Evolutionary conservation across 2,888 invertebrate species (phyloP).

Genomic region (Ophion ellenae): DNA sequence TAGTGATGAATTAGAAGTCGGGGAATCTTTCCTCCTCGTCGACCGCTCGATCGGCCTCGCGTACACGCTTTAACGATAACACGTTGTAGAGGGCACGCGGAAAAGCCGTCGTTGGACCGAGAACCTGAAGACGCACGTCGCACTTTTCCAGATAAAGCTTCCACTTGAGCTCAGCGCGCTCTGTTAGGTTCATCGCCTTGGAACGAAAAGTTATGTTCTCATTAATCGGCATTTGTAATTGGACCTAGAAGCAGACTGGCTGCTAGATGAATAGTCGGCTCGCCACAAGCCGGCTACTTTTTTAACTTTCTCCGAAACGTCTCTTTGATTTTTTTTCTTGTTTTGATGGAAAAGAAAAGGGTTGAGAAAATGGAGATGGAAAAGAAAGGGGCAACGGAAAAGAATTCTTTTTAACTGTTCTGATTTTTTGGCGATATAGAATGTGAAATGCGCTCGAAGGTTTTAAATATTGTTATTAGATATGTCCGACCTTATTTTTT

Average conservation of each 20-base stretch:
- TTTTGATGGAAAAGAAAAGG: too few relatives aligned
- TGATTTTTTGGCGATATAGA: too few relatives aligned
- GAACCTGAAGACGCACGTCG: slow-evolving; percentile 78
- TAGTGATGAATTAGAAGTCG: slow-evolving; percentile 7
- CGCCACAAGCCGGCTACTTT: too few relatives aligned
- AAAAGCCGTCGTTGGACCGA: slow-evolving; percentile 77
- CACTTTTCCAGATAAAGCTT: slow-evolving; percentile 74
- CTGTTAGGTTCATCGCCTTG: slow-evolving; percentile 74
- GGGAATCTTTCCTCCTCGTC: slow-evolving; percentile 33
- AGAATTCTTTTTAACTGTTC: too few relatives aligned
- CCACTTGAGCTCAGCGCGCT: slow-evolving; percentile 77
- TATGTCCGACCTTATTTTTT: too few relatives aligned
- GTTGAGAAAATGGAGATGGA: too few relatives aligned
- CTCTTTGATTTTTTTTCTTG: too few relatives aligned
- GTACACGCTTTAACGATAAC: slow-evolving; percentile 72
- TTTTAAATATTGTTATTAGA: too few relatives aligned
- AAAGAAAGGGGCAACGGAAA: too few relatives aligned
- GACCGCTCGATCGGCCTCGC: slow-evolving; percentile 54
- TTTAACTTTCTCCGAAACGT: too few relatives aligned
- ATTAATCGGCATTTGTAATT: slow-evolving; percentile 13
- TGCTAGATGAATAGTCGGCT: neutral
- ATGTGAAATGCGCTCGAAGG: too few relatives aligned
- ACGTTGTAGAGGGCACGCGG: slow-evolving; percentile 79
- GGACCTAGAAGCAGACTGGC: neutral
- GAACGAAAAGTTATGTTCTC: slow-evolving; percentile 29